These are phyloP conservation scores for Cataglyphis rosenhaueri DNA, from an alignment of 2,888 invertebrate genomes.

Conservation along the genomic window DNA sequence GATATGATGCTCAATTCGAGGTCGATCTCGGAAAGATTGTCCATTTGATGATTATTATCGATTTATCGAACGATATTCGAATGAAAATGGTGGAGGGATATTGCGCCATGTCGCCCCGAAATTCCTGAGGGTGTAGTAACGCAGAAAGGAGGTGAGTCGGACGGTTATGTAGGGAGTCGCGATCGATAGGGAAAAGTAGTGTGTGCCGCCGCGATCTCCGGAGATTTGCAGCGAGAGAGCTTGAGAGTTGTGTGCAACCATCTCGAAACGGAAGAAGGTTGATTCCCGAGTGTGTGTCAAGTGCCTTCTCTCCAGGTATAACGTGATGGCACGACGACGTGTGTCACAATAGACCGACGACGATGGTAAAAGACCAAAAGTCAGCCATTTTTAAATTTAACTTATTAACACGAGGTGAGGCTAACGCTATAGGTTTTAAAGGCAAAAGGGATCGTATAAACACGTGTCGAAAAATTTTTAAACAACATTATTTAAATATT, in stretches of 20 bases:
- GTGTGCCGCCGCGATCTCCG: constrained; percentile 59
- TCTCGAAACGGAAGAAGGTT: constrained; percentile 6
- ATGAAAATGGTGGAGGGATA: constrained; percentile 43
- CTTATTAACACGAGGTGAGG: not conserved
- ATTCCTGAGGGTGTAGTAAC: constrained; percentile 62
- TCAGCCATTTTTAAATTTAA: constrained; percentile 39
- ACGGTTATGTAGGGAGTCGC: constrained; percentile 23
- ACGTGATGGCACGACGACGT: constrained; percentile 1
- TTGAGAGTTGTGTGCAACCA: constrained; percentile 36
- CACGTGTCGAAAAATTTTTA: not conserved
- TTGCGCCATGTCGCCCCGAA: constrained; percentile 55
- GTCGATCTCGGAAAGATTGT: not conserved
- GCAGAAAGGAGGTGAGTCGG: constrained; percentile 45
- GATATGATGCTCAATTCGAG: not conserved
- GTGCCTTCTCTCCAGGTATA: constrained; percentile 18
- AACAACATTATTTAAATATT: not conserved
- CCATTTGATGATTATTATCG: constrained; percentile 20
- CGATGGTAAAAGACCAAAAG: constrained; percentile 5
- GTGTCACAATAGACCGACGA: constrained; percentile 27
- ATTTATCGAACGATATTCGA: constrained; percentile 39
- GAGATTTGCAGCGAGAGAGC: constrained; percentile 55
- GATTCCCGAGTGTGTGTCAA: constrained; percentile 33
- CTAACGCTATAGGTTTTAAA: not conserved
- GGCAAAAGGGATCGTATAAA: not conserved
- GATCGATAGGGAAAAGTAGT: constrained; percentile 65